A percentile compares a stretch with the other conserved stretches of the same genome.
phyloP scores from a whole-genome alignment of 2,888 invertebrate genomes.

The Eupsilia transversa region DNA sequence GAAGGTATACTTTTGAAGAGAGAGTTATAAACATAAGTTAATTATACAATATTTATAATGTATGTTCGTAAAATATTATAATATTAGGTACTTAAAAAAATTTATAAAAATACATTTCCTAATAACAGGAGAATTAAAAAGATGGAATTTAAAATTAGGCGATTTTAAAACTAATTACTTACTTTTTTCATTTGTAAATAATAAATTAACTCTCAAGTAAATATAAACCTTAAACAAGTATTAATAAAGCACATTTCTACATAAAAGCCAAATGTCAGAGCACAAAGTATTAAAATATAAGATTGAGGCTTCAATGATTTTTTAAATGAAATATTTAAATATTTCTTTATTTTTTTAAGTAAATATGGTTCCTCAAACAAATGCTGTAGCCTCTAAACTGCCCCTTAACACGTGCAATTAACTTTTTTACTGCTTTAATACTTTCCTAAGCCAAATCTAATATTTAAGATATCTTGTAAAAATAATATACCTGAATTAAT shows the following conservation, averaged over 20 bases:
- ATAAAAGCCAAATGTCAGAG: constrained; percentile 19
- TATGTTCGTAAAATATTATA: constrained; percentile 17
- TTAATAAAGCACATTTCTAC: constrained; percentile 20
- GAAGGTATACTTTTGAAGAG: constrained; percentile 45
- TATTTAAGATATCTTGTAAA: constrained; percentile 5
- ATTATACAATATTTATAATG: constrained; percentile 21
- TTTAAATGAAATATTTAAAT: background rate
- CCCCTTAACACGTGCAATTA: constrained; percentile 11
- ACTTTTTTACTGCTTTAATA: constrained; percentile 19
- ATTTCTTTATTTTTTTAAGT: background rate
- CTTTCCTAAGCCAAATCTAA: constrained; percentile 10
- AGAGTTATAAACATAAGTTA: constrained; percentile 44
- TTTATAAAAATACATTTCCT: background rate
- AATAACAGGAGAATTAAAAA: constrained; percentile 9
- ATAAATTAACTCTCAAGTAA: background rate
- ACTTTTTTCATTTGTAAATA: constrained; percentile 21
- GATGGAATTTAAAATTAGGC: background rate
- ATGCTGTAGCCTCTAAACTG: constrained; percentile 1
- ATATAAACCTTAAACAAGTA: constrained; percentile 16
- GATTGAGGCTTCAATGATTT: background rate
- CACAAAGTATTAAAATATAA: constrained; percentile 27
- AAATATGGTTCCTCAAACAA: constrained; percentile 7
- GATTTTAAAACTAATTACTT: background rate
- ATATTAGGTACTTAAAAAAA: background rate
- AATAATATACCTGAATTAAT: background rate